These are phyloP conservation scores for Bombus pascuorum DNA, from an alignment of 1,140 invertebrate species.

Conservation along the genomic window DNA sequence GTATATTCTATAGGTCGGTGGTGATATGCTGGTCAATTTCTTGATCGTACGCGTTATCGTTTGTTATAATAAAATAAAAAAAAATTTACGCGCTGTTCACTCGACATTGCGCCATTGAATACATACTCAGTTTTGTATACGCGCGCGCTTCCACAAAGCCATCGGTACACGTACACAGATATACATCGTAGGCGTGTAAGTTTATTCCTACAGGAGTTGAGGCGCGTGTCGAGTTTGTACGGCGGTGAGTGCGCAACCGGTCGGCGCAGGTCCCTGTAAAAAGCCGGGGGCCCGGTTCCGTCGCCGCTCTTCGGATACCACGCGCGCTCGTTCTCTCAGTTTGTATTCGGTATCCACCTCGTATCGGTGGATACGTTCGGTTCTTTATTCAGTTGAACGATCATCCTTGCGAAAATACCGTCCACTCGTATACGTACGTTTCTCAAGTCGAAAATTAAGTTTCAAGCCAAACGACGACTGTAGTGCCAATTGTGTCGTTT, in stretches of 20 bases:
- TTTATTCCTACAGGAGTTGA: not conserved
- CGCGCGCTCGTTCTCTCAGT: slow-evolving; percentile 73
- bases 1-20: too few species aligned
- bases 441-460: not conserved
- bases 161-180: not conserved
- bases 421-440: not conserved
- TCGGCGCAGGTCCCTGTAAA: slow-evolving; percentile 77
- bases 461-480: not conserved
- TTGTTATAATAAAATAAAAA: too few species aligned
- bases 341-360: slow-evolving; percentile 70
- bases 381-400: slow-evolving; percentile 35
- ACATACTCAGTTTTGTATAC: slow-evolving; percentile 15
- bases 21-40: too few species aligned
- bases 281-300: slow-evolving; percentile 77
- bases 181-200: not conserved
- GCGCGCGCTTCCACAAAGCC: slow-evolving; percentile 16
- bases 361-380: slow-evolving; percentile 59
- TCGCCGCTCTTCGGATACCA: slow-evolving; percentile 72
- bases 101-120: slow-evolving; percentile 9
- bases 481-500: slow-evolving; percentile 57
- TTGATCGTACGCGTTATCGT: too few species aligned
- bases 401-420: not conserved
- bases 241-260: slow-evolving; percentile 63
- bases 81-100: not conserved
- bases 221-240: slow-evolving; percentile 35